phyloP scores from a whole-genome alignment of 2,113 vertebrate genomes.

The Vulpes lagopus region DNA sequence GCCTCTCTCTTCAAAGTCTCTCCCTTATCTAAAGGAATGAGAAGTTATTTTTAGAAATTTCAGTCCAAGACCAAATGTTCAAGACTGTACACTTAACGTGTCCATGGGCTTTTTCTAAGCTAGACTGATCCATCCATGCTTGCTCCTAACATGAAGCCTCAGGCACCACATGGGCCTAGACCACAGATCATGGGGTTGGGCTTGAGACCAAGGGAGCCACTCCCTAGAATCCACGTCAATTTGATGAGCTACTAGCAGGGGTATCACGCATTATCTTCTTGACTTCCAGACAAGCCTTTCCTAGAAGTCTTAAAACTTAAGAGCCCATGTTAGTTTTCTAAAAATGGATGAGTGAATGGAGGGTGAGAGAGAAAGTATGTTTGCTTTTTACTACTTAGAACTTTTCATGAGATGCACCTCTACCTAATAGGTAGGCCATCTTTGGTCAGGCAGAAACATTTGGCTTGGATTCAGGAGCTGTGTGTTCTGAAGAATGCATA shows the following conservation, averaged over 20 bases:
- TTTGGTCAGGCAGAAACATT: background rate
- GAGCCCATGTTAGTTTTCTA: background rate
- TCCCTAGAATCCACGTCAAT: background rate
- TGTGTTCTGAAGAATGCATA: background rate
- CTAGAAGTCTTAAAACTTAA: background rate
- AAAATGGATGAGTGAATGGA: background rate
- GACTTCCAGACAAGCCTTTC: background rate
- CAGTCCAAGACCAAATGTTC: background rate
- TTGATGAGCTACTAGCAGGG: background rate
- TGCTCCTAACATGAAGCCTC: background rate
- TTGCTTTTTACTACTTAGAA: background rate
- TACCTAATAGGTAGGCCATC: background rate
- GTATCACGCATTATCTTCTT: background rate
- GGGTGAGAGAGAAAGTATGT: background rate
- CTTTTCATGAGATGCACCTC: background rate
- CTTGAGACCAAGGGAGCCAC: background rate
- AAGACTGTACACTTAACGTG: background rate
- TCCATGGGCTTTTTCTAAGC: background rate
- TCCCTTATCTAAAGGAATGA: background rate
- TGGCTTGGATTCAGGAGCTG: background rate
- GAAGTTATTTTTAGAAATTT: constrained; percentile 6
- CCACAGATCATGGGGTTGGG: too few relatives aligned
- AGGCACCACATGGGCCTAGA: background rate
- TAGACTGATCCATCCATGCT: too few relatives aligned
- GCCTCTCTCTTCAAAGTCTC: background rate